Evolutionary conservation across 2,888 invertebrate species (phyloP).

Genomic region (Polylopha cassiicola): DNA sequence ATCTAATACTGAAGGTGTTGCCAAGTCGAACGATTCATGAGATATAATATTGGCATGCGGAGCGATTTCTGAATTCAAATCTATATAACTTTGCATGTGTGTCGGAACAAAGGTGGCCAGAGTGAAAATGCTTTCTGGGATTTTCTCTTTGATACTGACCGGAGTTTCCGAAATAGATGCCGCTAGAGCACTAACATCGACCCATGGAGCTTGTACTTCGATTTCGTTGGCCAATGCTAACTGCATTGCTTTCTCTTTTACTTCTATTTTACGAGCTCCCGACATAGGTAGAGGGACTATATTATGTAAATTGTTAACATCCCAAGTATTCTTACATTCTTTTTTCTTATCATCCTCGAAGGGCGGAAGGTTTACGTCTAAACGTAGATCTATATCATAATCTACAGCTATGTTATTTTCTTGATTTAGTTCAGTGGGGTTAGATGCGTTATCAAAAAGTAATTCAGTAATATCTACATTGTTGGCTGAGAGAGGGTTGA

Average conservation of each 20-base stretch:
- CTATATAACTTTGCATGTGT: slow-evolving; percentile 80
- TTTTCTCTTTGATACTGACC: slow-evolving; percentile 79
- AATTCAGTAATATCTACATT: slow-evolving; percentile 62
- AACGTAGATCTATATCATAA: slow-evolving; percentile 51
- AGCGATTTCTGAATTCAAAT: slow-evolving; percentile 52
- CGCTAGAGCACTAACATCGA: slow-evolving; percentile 83
- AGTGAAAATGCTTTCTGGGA: slow-evolving; percentile 73
- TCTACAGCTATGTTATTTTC: slow-evolving; percentile 43
- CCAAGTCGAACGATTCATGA: slow-evolving; percentile 54
- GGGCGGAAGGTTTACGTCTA: slow-evolving; percentile 46
- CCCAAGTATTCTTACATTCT: slow-evolving; percentile 39
- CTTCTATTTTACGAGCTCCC: slow-evolving; percentile 41
- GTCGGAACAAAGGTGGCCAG: slow-evolving; percentile 79
- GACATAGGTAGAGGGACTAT: slow-evolving; percentile 28
- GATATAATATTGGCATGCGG: slow-evolving; percentile 58
- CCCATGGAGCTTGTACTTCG: slow-evolving; percentile 85
- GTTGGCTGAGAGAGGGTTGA: slow-evolving; percentile 39
- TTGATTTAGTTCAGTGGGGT: slow-evolving; percentile 44
- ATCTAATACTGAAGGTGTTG: slow-evolving; percentile 59
- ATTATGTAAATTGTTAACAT: slow-evolving; percentile 43
- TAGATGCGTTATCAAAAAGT: slow-evolving; percentile 54
- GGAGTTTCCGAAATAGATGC: slow-evolving; percentile 80
- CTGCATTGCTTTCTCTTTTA: slow-evolving; percentile 78
- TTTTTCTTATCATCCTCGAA: slow-evolving; percentile 51
- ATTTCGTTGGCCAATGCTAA: slow-evolving; percentile 85